Percentiles rank a stretch among this genome's conserved stretches.
These are phyloP conservation scores for Sinosuthora webbiana DNA, from an alignment of 2,113 vertebrate genomes.

Conservation along the genomic window DNA sequence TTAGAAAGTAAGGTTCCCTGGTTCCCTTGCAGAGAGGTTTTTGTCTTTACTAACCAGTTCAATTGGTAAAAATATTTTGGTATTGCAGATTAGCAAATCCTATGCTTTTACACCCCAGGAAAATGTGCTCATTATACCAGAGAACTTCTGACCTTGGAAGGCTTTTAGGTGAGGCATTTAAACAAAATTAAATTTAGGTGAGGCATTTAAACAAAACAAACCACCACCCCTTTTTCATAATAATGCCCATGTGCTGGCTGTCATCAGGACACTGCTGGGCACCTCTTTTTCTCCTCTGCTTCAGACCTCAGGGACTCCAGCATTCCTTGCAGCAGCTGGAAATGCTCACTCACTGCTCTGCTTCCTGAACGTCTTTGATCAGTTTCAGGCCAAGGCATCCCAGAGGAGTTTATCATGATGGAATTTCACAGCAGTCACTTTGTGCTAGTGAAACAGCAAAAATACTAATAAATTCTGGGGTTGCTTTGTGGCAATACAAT, in stretches of 20 bases:
- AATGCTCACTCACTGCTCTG: not conserved
- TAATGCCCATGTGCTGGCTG: not conserved
- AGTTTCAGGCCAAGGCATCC: not conserved
- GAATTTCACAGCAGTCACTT: not conserved
- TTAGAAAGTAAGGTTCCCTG: not conserved
- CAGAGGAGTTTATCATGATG: not conserved
- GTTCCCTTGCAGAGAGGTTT: not conserved
- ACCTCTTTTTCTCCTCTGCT: not conserved
- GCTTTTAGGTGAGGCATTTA: not conserved
- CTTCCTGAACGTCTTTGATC: not conserved
- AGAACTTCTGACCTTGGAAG: not conserved
- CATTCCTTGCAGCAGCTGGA: not conserved
- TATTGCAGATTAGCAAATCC: not conserved
- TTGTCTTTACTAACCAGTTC: not conserved
- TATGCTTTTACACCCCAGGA: not conserved
- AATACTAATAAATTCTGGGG: conserved; percentile 24
- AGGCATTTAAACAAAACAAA: not conserved
- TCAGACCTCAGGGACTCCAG: not conserved
- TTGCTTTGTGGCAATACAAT: not conserved
- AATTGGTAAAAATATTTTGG: not conserved
- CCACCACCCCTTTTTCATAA: not conserved
- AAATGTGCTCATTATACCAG: not conserved
- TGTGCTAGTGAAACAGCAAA: not conserved
- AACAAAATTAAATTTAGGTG: not conserved
- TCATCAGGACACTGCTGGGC: not conserved